Conservation (phyloP, 2,888 invertebrate species). For the Amorpha juglandis region DNA sequence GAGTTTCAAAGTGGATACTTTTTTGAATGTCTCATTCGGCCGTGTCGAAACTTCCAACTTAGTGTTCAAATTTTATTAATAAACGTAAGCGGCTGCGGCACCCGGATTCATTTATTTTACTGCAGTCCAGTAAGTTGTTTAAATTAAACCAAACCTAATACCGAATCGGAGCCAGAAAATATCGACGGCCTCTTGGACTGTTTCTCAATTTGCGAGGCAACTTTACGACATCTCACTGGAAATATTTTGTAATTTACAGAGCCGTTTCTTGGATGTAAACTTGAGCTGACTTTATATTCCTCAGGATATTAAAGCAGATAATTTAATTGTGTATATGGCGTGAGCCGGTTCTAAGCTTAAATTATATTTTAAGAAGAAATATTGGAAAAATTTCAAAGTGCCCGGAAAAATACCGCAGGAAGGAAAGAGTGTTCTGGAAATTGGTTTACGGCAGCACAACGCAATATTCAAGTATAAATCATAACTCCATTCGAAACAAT, state of each 20-base stretch:
- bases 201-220: constrained; percentile 18
- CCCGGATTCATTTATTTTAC: constrained; percentile 53
- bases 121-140: constrained; percentile 50
- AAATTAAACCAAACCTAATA: constrained; percentile 49
- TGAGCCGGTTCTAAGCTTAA: constrained; percentile 7
- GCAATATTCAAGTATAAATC: constrained; percentile 59
- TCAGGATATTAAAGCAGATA: constrained; percentile 8
- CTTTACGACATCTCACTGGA: constrained; percentile 16
- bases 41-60: constrained; percentile 60
- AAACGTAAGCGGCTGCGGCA: constrained; percentile 54
- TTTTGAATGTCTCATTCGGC: constrained; percentile 59
- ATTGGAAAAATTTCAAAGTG: constrained; percentile 30
- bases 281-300: not conserved
- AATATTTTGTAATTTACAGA: constrained; percentile 21
- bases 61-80: constrained; percentile 64
- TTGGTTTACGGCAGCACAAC: constrained; percentile 47
- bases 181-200: constrained; percentile 25
- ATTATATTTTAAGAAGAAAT: constrained; percentile 28
- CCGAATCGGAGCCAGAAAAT: constrained; percentile 45
- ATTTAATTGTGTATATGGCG: not conserved
- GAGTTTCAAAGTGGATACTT: constrained; percentile 57
- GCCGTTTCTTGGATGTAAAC: not conserved
- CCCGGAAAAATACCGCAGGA: constrained; percentile 26
- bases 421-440: constrained; percentile 41
- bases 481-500: constrained; percentile 58